Evolutionary conservation across 1,140 invertebrate genomes (phyloP).

Genomic region (Marisa cornuarietis): DNA sequence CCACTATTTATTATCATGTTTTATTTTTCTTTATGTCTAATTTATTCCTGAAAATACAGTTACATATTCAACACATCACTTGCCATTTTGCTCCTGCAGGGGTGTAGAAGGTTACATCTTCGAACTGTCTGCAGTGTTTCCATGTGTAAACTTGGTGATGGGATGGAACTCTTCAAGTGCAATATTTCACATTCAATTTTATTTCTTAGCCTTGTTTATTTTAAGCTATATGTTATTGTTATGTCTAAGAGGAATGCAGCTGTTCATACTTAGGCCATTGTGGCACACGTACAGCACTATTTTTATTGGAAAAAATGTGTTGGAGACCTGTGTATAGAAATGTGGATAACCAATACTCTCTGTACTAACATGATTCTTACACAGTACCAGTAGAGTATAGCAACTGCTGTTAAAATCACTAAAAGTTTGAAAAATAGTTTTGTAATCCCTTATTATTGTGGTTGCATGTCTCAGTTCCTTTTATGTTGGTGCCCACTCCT

Average conservation of each 20-base stretch:
- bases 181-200: slow-evolving; percentile 3
- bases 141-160: slow-evolving; percentile 10
- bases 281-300: background rate
- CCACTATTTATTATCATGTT: background rate
- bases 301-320: background rate
- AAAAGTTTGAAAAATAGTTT: background rate
- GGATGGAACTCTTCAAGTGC: slow-evolving; percentile 14
- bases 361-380: background rate
- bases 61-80: slow-evolving; percentile 2
- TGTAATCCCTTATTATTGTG: background rate
- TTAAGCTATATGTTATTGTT: background rate
- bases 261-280: too few relatives aligned
- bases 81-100: slow-evolving; percentile 6
- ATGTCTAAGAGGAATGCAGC: background rate
- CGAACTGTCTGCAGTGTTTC: background rate
- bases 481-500: background rate
- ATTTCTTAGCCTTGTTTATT: background rate
- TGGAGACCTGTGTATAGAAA: background rate
- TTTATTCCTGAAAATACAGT: background rate
- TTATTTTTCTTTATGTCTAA: background rate
- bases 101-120: background rate
- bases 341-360: slow-evolving; percentile 4
- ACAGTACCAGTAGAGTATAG: slow-evolving; percentile 7
- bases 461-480: background rate
- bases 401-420: background rate